phyloP scores from a whole-genome alignment of 1,140 invertebrate genomes.

The Trinorchestia longiramus region DNA sequence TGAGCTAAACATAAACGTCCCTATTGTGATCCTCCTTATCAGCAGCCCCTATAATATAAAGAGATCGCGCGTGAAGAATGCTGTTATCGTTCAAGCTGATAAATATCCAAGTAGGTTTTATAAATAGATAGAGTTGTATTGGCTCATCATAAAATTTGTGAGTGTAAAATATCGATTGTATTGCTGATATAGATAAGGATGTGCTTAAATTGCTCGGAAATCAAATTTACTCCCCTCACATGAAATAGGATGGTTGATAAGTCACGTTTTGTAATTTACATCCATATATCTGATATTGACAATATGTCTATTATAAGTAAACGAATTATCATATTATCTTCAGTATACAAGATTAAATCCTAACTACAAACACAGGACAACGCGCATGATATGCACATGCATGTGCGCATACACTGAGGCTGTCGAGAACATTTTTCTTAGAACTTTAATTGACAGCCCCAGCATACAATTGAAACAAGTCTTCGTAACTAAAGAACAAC shows the following conservation, averaged over 20 bases:
- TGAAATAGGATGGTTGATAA: too few species aligned
- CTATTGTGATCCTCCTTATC: neutral
- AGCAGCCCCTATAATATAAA: neutral
- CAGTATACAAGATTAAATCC: too few species aligned
- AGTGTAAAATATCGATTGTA: neutral
- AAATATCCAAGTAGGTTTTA: neutral
- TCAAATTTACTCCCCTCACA: neutral
- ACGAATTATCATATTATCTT: too few species aligned
- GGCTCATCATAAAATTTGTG: neutral
- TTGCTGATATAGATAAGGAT: neutral
- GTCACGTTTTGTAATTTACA: too few species aligned
- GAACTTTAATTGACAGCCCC: neutral
- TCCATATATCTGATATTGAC: too few species aligned
- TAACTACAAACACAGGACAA: too few species aligned
- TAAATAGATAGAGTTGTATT: neutral
- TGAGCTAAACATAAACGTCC: neutral
- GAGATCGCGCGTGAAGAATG: neutral
- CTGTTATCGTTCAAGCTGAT: neutral
- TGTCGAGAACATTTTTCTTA: neutral
- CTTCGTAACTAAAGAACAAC: neutral
- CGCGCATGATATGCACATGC: too few species aligned
- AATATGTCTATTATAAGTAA: too few species aligned
- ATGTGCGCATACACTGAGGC: neutral
- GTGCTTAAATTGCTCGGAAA: neutral
- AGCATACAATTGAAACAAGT: neutral